Percentiles rank a stretch among this genome's conserved stretches.
phyloP scores from a whole-genome alignment of 2,888 invertebrate species.

The Junonia oenone region DNA sequence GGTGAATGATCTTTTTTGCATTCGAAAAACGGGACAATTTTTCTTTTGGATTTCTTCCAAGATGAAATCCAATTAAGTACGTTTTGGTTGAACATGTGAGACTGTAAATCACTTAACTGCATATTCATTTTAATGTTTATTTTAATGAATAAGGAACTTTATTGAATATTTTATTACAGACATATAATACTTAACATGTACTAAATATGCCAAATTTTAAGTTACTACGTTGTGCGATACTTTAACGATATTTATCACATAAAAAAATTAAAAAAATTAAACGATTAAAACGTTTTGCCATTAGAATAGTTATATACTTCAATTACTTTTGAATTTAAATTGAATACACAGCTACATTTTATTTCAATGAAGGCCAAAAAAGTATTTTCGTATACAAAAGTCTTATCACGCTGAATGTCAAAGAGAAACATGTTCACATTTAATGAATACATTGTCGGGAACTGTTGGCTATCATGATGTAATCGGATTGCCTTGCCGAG shows the following conservation, averaged over 20 bases:
- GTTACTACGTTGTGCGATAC: neutral
- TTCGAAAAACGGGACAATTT: neutral
- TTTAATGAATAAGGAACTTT: neutral
- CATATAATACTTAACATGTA: neutral
- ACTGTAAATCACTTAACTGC: neutral
- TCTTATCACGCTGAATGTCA: conserved; percentile 9
- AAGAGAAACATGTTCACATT: conserved; percentile 24
- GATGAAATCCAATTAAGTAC: conserved; percentile 9
- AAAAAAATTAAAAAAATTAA: neutral
- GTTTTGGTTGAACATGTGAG: neutral
- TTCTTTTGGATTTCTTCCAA: conserved; percentile 12
- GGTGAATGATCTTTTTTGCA: conserved; percentile 26
- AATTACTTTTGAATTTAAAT: neutral
- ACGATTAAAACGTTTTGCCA: neutral
- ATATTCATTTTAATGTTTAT: neutral
- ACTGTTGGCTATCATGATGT: conserved; percentile 44
- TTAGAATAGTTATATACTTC: neutral
- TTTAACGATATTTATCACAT: neutral
- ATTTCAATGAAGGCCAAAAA: neutral
- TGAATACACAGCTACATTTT: neutral
- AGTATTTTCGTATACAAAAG: neutral
- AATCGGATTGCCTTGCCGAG: conserved; percentile 58
- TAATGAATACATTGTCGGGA: conserved; percentile 40
- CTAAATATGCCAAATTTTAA: neutral
- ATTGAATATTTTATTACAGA: neutral